Evolutionary conservation across 2,888 invertebrate genomes (phyloP), one percentile per base, ranked within the genome.

Genomic region (Aradus depressus): DNA sequence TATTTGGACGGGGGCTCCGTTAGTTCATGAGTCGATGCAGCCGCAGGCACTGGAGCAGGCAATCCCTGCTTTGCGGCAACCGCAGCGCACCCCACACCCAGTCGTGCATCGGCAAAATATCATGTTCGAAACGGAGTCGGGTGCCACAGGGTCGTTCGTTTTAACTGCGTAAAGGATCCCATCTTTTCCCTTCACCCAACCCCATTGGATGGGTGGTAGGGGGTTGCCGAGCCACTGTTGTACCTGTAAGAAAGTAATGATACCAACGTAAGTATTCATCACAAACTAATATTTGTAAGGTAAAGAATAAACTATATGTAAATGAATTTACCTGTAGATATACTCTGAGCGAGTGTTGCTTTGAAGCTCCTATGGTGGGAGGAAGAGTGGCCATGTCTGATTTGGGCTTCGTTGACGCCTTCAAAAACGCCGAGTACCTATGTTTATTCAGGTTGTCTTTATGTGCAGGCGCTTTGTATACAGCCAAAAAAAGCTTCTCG

Each of bases 311-410:
- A 6, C 32, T 32, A 32, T 6, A 32, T 32, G 32, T 32, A 25
- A 3, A 32, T 43, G 43, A 12, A 10, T 26, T n/a, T 19, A 43
- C 43, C 25, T 43, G 4, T 22, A 43, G 12, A 43, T 43, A 43
- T 4, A 25, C 43, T 25, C 43, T 43, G 43, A 25, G 43, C 43
- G 43, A 43, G 43, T 43, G 43, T 6, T 43, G 43, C 16, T 25
- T 22, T 6, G 25, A 12, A 25, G 43, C 23, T 43, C 43, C 43
- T 43, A 23, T 43, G 10, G 43, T 43, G n/a, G n/a, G n/a, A n/a
- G n/a, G n/a, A n/a, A n/a, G n/a, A n/a, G 43, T 21, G 41, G 41
- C 21, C 19, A 41, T 18, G 4, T 41, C 22, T 4, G 41, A 3
- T n/a, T 41, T 21, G 28, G 28, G 28, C 28, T 28, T 28, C 28